A percentile compares a stretch with the other conserved stretches of the same genome.
These are phyloP conservation scores for Saguinus imperator DNA, from an alignment of 2,113 vertebrate genomes.

Conservation along the genomic window DNA sequence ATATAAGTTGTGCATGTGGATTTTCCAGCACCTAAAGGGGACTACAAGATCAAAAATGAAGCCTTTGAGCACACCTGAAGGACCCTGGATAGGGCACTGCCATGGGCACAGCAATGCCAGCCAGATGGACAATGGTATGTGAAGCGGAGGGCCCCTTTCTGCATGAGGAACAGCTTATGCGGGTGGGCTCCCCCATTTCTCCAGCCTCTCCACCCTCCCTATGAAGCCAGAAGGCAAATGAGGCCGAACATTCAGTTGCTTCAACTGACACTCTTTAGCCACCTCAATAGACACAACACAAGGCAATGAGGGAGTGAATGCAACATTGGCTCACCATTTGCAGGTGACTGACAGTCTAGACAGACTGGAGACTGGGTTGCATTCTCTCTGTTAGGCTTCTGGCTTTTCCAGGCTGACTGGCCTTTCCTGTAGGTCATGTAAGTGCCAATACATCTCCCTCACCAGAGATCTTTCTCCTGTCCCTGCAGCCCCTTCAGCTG, in stretches of 20 bases:
- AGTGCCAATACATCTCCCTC: not conserved
- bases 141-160: not conserved
- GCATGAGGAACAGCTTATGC: not conserved
- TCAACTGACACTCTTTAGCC: not conserved
- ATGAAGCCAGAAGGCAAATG: not conserved
- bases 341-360: not conserved
- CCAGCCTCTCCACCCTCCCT: not conserved
- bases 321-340: accelerated
- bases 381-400: not conserved
- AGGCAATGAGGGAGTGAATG: not conserved
- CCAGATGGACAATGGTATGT: accelerated
- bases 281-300: not conserved
- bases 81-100: too few species aligned
- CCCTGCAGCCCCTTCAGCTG: not conserved
- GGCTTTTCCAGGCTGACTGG: not conserved
- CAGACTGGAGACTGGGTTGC: not conserved
- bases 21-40: not conserved
- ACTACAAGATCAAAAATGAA: not conserved
- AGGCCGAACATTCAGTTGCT: not conserved
- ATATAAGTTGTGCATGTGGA: too few species aligned
- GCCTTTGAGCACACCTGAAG: too few species aligned
- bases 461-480: not conserved
- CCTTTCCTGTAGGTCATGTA: too few species aligned
- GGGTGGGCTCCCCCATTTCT: not conserved
- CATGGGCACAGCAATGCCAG: accelerated